Conservation (phyloP, 2,113 vertebrate species). For the Madoqua kirkii region DNA sequence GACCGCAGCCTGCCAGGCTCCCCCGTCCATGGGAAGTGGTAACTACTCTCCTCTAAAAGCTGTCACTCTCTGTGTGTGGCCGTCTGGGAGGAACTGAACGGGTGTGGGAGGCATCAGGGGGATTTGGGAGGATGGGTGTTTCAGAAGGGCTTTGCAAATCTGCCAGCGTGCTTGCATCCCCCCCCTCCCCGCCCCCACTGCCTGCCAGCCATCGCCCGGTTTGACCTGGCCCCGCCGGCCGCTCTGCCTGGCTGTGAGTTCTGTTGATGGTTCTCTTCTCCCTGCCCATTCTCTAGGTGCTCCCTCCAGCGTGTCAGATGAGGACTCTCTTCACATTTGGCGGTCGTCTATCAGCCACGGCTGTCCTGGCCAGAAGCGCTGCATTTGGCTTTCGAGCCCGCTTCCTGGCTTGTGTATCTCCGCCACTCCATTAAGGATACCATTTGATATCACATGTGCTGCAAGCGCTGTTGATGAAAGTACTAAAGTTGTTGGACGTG, state of each 20-base stretch:
- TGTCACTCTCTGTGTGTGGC: not conserved
- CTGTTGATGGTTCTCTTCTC: not conserved
- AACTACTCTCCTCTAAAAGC: not conserved
- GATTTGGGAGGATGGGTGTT: not conserved
- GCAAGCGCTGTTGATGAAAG: slow-evolving; percentile 29
- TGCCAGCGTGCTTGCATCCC: not conserved
- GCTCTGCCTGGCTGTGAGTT: not conserved
- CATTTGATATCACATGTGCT: not conserved
- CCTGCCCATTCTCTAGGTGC: not conserved
- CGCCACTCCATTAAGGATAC: slow-evolving; percentile 4
- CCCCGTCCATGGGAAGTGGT: not conserved
- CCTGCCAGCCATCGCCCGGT: not conserved
- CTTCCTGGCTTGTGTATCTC: slow-evolving; percentile 9
- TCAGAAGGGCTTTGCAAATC: not conserved
- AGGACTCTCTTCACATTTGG: slow-evolving; percentile 44
- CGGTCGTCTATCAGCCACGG: slow-evolving; percentile 1
- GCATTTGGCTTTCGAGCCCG: not conserved
- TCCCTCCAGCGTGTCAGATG: slow-evolving; percentile 36
- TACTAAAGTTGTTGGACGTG: slow-evolving; percentile 12
- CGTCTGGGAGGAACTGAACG: not conserved
- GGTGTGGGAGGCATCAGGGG: not conserved
- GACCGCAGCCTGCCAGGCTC: not conserved
- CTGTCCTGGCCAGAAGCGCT: slow-evolving; percentile 25
- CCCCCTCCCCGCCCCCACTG: not conserved
- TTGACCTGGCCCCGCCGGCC: not conserved